These are phyloP conservation scores for Pterostichus niger DNA, from an alignment of 2,888 invertebrate species.

Conservation along the genomic window DNA sequence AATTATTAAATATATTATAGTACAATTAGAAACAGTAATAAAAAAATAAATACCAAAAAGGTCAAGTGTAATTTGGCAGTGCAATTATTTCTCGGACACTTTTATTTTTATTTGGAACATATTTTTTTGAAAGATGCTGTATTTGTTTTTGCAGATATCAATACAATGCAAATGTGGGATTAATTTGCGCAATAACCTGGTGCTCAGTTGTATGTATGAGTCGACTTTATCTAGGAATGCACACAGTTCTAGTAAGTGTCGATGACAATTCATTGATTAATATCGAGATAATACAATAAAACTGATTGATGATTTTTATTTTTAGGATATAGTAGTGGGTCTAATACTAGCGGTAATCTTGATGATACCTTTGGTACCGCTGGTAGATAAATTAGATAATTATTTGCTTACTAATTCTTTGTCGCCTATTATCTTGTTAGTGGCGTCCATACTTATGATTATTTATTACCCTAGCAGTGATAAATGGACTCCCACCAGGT, in stretches of 20 bases:
- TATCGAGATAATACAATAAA: not conserved
- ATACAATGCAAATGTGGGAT: constrained; percentile 82
- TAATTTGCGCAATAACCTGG: constrained; percentile 82
- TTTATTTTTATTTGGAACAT: no score
- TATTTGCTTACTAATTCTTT: constrained; percentile 84
- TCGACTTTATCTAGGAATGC: constrained; percentile 95
- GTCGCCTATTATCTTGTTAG: constrained; percentile 83
- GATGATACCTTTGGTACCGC: constrained; percentile 86
- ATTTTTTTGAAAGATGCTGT: no score
- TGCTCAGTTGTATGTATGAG: constrained; percentile 90
- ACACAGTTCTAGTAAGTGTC: constrained; percentile 86
- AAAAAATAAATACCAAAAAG: no score
- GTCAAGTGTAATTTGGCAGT: no score
- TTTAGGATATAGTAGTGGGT: constrained; percentile 91
- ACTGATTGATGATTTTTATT: constrained; percentile 69
- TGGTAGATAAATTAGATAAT: constrained; percentile 87
- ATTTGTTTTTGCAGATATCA: constrained; percentile 81
- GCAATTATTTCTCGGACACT: no score
- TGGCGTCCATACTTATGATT: constrained; percentile 84
- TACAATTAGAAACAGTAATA: no score
- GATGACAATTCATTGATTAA: constrained; percentile 11
- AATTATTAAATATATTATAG: no score
- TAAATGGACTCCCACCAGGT: constrained; percentile 95
- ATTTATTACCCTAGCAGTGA: constrained; percentile 90
- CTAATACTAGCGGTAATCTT: constrained; percentile 83